phyloP scores from a whole-genome alignment of 2,113 vertebrate genomes.

The Nestor notabilis region DNA sequence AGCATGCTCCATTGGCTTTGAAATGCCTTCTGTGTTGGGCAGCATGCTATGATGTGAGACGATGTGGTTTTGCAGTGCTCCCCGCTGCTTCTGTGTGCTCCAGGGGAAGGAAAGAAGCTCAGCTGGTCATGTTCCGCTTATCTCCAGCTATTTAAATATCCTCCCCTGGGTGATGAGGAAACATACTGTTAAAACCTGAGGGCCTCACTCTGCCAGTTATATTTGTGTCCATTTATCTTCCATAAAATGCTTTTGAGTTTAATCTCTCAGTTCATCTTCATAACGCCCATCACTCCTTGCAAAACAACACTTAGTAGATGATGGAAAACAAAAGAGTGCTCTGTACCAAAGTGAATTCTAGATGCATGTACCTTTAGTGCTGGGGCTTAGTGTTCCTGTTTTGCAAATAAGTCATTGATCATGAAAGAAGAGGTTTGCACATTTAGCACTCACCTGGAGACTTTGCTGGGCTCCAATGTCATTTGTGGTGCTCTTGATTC shows the following conservation, averaged over 20 bases:
- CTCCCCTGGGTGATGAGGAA: not conserved
- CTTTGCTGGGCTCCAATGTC: not conserved
- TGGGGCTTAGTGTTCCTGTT: not conserved
- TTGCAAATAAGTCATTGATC: not conserved
- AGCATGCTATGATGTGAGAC: not conserved
- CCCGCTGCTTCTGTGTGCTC: not conserved
- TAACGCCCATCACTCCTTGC: not conserved
- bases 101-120: not conserved
- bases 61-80: not conserved
- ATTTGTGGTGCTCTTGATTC: not conserved
- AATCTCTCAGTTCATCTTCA: not conserved
- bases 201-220: not conserved
- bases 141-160: not conserved
- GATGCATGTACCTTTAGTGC: not conserved
- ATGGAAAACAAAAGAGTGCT: not conserved
- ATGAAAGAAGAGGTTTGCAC: not conserved
- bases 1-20: not conserved
- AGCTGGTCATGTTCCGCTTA: not conserved
- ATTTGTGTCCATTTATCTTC: not conserved
- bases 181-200: not conserved
- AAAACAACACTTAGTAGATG: not conserved
- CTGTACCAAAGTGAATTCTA: not conserved
- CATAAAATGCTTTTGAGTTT: not conserved
- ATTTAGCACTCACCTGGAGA: not conserved
- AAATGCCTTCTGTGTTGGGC: not conserved